Percentiles rank a stretch among this genome's conserved stretches.
Evolutionary conservation across 2,113 vertebrate genomes (phyloP).

Genomic region (Phrynosoma blainvillii): DNA sequence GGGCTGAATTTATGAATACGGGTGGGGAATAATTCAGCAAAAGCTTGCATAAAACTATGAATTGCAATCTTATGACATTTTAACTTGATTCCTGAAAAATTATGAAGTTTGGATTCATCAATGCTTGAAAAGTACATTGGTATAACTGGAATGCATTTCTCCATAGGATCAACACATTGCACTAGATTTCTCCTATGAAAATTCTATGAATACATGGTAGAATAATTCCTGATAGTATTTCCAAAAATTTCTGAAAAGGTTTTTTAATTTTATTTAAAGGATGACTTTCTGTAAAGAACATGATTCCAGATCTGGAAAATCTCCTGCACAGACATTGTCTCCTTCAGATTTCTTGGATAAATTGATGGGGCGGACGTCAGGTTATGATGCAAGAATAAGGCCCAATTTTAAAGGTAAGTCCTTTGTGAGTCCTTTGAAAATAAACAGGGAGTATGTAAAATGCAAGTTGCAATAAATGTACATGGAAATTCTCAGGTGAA

Average conservation of each 20-base stretch:
- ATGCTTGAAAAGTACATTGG: slow-evolving; percentile 2
- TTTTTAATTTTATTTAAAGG: slow-evolving; percentile 82
- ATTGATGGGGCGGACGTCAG: slow-evolving; percentile 97
- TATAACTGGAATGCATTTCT: background rate
- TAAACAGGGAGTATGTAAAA: slow-evolving; percentile 10
- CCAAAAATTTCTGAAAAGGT: background rate
- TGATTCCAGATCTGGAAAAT: slow-evolving; percentile 90
- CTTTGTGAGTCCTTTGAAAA: slow-evolving; percentile 45
- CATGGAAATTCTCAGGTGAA: background rate
- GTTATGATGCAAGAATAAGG: slow-evolving; percentile 97
- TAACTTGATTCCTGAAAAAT: background rate
- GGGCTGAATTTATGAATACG: background rate
- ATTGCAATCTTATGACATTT: slow-evolving; percentile 16
- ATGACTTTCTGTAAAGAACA: slow-evolving; percentile 91
- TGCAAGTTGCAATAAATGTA: slow-evolving; percentile 30
- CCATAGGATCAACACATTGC: slow-evolving; percentile 17
- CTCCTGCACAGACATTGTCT: slow-evolving; percentile 89
- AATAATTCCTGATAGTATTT: slow-evolving; percentile 59
- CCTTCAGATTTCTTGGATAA: slow-evolving; percentile 99
- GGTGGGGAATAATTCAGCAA: background rate
- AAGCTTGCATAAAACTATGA: slow-evolving; percentile 2
- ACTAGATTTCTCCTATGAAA: slow-evolving; percentile 36
- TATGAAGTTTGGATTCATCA: background rate
- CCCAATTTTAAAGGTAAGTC: slow-evolving; percentile 98
- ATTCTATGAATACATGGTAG: slow-evolving; percentile 29